A percentile compares a stretch with the other conserved stretches of the same genome.
Evolutionary conservation across 2,797 vertebrate genomes (phyloP).

Genomic region (Setipinna tenuifilis): DNA sequence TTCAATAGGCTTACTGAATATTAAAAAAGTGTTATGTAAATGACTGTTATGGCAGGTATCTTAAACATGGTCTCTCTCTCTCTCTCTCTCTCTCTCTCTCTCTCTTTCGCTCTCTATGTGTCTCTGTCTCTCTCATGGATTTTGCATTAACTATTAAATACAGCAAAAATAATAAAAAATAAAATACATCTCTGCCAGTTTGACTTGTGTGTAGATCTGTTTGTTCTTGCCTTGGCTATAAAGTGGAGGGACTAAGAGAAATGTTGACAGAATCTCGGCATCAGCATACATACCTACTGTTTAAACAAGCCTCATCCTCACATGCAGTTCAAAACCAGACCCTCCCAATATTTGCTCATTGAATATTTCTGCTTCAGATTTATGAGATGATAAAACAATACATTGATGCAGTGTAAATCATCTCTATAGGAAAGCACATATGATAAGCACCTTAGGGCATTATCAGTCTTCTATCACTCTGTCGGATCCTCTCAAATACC

Average conservation of each 20-base stretch:
- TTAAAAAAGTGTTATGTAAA: neutral
- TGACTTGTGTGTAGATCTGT: neutral
- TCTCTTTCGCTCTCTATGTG: neutral
- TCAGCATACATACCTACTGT: neutral
- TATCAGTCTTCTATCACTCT: neutral
- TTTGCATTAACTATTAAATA: neutral
- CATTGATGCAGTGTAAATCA: neutral
- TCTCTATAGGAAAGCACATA: neutral
- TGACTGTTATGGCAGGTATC: neutral
- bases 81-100: neutral
- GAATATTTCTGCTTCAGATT: neutral
- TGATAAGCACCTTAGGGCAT: neutral
- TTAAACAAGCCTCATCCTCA: neutral
- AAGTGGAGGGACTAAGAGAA: neutral
- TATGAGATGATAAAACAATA: neutral
- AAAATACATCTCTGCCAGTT: neutral
- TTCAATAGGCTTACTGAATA: neutral
- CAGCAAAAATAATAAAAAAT: neutral
- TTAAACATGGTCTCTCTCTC: neutral
- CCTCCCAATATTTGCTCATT: neutral
- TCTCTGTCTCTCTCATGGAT: neutral
- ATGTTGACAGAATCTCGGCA: slow-evolving; percentile 5
- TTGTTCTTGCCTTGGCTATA: slow-evolving; percentile 1
- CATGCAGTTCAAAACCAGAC: neutral
- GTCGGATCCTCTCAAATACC: neutral